These are phyloP conservation scores for Nomada lathburiana DNA, from an alignment of 2,888 invertebrate species.

Conservation along the genomic window DNA sequence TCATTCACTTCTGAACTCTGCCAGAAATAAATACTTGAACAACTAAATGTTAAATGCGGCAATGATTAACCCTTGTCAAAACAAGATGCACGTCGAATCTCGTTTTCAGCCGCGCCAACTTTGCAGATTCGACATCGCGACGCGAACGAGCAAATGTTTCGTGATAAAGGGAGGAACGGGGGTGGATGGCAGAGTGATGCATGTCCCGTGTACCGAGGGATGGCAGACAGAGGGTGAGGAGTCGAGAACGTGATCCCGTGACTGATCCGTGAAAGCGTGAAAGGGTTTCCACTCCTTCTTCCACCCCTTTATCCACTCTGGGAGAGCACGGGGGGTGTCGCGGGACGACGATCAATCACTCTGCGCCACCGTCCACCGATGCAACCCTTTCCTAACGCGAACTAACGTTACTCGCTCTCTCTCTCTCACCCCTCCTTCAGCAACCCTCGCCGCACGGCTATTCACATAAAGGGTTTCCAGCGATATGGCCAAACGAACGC, in stretches of 20 bases:
- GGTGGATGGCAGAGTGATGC: slow-evolving; percentile 68
- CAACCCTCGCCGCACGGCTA: slow-evolving; percentile 48
- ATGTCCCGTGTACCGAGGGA: slow-evolving; percentile 67
- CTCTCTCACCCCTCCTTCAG: neutral
- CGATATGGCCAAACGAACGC: slow-evolving; percentile 70
- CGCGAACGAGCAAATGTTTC: slow-evolving; percentile 55
- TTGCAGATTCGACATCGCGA: slow-evolving; percentile 67
- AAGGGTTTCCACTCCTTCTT: slow-evolving; percentile 78
- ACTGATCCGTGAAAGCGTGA: slow-evolving; percentile 80
- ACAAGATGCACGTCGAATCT: slow-evolving; percentile 17
- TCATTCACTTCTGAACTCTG: too few relatives aligned
- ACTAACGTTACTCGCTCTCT: slow-evolving; percentile 44
- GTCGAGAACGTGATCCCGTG: slow-evolving; percentile 78
- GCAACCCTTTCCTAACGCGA: slow-evolving; percentile 60
- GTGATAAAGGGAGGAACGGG: slow-evolving; percentile 15
- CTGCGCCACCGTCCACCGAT: slow-evolving; percentile 69
- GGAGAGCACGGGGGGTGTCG: slow-evolving; percentile 78
- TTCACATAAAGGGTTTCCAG: slow-evolving; percentile 72
- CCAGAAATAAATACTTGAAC: too few relatives aligned
- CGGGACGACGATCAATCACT: slow-evolving; percentile 82
- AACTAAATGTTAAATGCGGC: too few relatives aligned
- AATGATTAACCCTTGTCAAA: too few relatives aligned
- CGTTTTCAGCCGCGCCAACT: slow-evolving; percentile 49
- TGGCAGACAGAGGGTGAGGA: slow-evolving; percentile 48
- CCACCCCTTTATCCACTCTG: slow-evolving; percentile 79